Evolutionary conservation across 2,113 vertebrate genomes (phyloP).

Genomic region (Neogobius melanostomus): DNA sequence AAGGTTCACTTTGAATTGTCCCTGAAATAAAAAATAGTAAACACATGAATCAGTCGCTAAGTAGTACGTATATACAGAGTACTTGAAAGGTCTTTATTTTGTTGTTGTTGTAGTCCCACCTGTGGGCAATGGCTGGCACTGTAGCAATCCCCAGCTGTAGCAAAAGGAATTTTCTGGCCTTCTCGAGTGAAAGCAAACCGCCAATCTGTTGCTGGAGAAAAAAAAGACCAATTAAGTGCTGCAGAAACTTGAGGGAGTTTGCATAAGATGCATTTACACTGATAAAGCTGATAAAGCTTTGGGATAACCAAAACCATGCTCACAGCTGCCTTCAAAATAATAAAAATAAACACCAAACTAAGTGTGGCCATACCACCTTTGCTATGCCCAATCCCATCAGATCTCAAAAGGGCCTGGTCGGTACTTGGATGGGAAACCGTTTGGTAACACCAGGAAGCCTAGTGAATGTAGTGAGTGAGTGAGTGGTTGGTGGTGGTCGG

Average conservation of each 20-base stretch:
- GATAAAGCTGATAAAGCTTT: too few species aligned
- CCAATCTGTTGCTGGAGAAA: slow-evolving; percentile 86
- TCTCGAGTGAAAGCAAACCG: slow-evolving; percentile 87
- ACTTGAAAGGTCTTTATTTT: neutral
- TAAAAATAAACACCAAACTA: too few species aligned
- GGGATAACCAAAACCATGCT: too few species aligned
- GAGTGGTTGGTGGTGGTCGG: too few species aligned
- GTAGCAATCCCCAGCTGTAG: slow-evolving; percentile 96
- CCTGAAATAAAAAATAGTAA: slow-evolving; percentile 70
- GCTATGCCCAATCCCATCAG: too few species aligned
- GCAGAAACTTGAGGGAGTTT: neutral
- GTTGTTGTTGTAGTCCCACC: slow-evolving; percentile 72
- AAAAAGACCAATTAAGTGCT: neutral
- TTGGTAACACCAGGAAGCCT: too few species aligned
- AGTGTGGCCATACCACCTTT: too few species aligned
- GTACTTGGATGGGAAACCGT: too few species aligned
- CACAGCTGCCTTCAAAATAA: too few species aligned
- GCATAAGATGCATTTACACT: too few species aligned
- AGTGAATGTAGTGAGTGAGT: too few species aligned
- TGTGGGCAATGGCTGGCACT: slow-evolving; percentile 91
- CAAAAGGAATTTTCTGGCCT: slow-evolving; percentile 89
- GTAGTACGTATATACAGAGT: neutral
- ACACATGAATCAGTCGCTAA: neutral
- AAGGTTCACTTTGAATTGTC: slow-evolving; percentile 91
- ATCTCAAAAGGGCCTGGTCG: too few species aligned